Base-by-base conservation (phyloP, 37 sponge, comb jelly and placozoan genomes). In the Beroe forskalii region DNA sequence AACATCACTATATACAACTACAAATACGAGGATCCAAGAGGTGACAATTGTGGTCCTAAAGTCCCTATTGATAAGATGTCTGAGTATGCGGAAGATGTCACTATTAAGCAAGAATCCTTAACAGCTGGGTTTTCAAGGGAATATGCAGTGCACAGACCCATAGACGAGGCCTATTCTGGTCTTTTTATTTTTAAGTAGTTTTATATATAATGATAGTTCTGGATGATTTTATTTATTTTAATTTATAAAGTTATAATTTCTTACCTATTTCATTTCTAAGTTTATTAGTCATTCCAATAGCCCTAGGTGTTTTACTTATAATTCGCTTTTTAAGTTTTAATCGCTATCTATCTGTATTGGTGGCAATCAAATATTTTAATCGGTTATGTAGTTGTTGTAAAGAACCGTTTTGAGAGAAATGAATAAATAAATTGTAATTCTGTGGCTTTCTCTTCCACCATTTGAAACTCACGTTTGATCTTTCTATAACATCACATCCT, bases 121-220 rank as follows among this genome's bases (percentile, higher is more conserved):
- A 96, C 94, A 20, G 93, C 95, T 37, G 98, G 98, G 39, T 97
- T 94, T 67, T 32, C 72, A 1, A 67, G 90, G 23, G 93, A 90
- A 20, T 91, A 92, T 40, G 94, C 92, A 0, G 96, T 95, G 72
- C 93, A 92, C 30, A 90, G 96, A 62, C 92, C 94, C 20, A 86
- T 97, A 17, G 92, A 96, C 89, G 98, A 97, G 25, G 96, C 98
- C 19, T 97, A 92, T 90, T 93, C 96, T 0, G 94, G 95, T 92
- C 80, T 97, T 28, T 89, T 92, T 8, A 89, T 89, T 76, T 66
- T 42, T 1, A 60, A 67, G 42, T 41, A 40, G 44, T 90, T 48
- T 48, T 48, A 48, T 48, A 48, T 48, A 48, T n/a, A n/a, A n/a
- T n/a, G n/a, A 48, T 12, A 48, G 6, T 48, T 12, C 12, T 48